phyloP scores from a whole-genome alignment of 2,797 vertebrate species.

The Chrysocyon brachyurus region DNA sequence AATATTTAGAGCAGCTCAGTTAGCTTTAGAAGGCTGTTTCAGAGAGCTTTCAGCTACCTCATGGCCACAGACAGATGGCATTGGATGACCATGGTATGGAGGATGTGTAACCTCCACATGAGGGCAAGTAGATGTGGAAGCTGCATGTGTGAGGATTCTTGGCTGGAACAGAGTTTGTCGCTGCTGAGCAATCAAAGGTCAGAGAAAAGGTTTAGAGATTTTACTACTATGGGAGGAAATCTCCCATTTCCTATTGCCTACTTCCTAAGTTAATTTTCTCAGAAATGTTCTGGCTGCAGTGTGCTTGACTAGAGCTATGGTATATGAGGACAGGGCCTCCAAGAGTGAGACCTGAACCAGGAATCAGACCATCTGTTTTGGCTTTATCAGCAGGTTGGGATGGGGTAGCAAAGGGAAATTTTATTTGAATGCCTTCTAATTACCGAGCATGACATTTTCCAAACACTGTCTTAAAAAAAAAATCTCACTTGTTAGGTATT shows the following conservation, averaged over 20 bases:
- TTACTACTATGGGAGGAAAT: not conserved
- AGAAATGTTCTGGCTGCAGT: not conserved
- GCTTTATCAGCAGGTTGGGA: not conserved
- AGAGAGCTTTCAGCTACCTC: not conserved
- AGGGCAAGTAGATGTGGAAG: not conserved
- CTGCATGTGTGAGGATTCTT: not conserved
- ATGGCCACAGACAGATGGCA: slow-evolving; percentile 48
- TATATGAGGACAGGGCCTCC: not conserved
- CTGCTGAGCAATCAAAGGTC: slow-evolving; percentile 61
- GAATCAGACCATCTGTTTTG: not conserved
- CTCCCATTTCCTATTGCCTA: not conserved
- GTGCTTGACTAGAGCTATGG: not conserved
- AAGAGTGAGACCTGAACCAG: not conserved
- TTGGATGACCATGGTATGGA: not conserved
- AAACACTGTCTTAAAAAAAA: not conserved
- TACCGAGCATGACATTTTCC: not conserved
- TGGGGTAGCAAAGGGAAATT: not conserved
- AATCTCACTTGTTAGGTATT: not conserved
- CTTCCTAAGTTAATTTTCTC: slow-evolving; percentile 46
- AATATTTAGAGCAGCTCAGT: slow-evolving; percentile 72
- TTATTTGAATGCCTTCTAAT: not conserved
- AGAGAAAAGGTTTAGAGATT: slow-evolving; percentile 27
- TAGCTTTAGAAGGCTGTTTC: slow-evolving; percentile 56
- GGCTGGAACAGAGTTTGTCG: not conserved
- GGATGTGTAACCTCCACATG: not conserved